Conservation (phyloP, 1,140 invertebrate species). For the Brachionus plicatilis region DNA sequence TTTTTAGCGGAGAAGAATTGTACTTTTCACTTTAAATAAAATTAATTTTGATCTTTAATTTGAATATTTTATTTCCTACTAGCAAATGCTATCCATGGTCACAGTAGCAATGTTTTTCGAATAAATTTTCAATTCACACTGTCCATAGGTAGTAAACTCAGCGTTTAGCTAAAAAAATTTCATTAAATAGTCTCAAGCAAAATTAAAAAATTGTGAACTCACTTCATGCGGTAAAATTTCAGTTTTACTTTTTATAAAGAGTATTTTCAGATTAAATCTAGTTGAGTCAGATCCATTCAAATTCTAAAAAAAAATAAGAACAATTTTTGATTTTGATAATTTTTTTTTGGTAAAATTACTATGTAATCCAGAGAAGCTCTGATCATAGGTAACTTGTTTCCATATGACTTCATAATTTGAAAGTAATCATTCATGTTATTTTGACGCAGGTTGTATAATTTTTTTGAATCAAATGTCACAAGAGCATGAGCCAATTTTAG, state of each 20-base stretch:
- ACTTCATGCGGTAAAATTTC: background rate
- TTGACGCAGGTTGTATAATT: slow-evolving; percentile 38
- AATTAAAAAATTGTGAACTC: background rate
- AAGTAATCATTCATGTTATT: slow-evolving; percentile 60
- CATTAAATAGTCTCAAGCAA: background rate
- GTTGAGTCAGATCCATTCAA: background rate
- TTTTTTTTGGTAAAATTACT: slow-evolving; percentile 42
- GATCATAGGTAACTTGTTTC: slow-evolving; percentile 64
- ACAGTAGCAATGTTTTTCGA: slow-evolving; percentile 3
- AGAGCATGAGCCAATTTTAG: slow-evolving; percentile 59
- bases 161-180: background rate
- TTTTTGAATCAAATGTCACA: slow-evolving; percentile 45
- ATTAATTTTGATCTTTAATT: background rate
- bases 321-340: too few species aligned
- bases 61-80: background rate
- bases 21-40: slow-evolving; percentile 5
- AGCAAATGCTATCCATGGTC: background rate
- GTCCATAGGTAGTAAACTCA: slow-evolving; percentile 1
- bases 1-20: background rate
- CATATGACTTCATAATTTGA: slow-evolving; percentile 54
- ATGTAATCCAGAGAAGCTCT: slow-evolving; percentile 55
- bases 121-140: slow-evolving; percentile 6
- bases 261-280: background rate
- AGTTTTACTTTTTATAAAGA: slow-evolving; percentile 13
- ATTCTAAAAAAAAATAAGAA: background rate